Evolutionary conservation across 2,888 invertebrate species (phyloP), one percentile per base, ranked within the genome.

Genomic region (Nomada fucata): DNA sequence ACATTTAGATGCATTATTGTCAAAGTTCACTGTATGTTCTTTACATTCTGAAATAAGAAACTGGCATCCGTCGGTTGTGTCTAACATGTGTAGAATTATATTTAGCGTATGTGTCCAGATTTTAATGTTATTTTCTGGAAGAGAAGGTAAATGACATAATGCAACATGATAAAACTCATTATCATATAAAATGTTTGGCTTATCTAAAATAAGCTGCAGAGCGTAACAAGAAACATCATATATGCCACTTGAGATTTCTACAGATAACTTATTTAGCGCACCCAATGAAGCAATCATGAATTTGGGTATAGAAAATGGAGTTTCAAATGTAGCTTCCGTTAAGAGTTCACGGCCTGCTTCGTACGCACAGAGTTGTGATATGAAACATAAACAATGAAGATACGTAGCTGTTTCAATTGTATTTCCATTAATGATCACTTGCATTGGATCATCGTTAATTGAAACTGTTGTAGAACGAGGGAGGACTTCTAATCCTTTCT

Each of bases 341-440:
- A 93, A 83, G 9, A 93, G 83, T n/a, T 79, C 65, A 3, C 91
- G 89, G 0, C 93, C 92, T 2, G 86, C 85, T 4, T 91, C 82
- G 60, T 89, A 89, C 44, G 90, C 89, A 63, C 90, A 90, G 11
- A 93, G 86, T 42, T 92, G 92, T 3, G 91, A 87, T n/a, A 93
- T 36, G n/a, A 93, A 88, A 64, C 90, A 88, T 2, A 94, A 81
- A 72, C 91, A 91, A 60, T 94, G 93, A 7, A 93, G 86, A 85
- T 92, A 92, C 11, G 93, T 92, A 42, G 90, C 79, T 1, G 91
- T 90, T 76, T 92, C 90, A 11, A 93, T 84, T 1, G 92, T 91
- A 15, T 92, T 92, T 1, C 93, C 93, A 47, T 93, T 91, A 63
- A 94, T 89, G 50, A 89, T 92, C 4, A 91, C 90, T 79, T 92